These are phyloP conservation scores for Ashinkailepas kermadecensis DNA, from an alignment of 2,888 invertebrate species.

Conservation along the genomic window DNA sequence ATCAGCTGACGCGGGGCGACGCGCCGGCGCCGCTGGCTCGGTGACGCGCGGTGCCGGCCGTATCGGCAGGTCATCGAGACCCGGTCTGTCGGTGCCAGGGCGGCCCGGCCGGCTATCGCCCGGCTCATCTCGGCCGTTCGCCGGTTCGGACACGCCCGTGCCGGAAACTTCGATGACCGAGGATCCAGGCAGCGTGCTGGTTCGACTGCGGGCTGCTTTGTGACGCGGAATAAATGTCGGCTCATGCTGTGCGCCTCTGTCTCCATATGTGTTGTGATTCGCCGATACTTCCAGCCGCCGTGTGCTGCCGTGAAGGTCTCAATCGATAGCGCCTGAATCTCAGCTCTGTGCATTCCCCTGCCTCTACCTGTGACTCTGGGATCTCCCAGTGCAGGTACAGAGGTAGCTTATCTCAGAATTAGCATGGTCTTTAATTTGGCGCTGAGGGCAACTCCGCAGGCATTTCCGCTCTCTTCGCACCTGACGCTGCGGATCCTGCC, in stretches of 20 bases:
- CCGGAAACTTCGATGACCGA: not conserved
- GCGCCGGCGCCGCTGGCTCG: not conserved
- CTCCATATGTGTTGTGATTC: too few species aligned
- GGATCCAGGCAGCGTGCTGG: not conserved
- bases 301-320: too few species aligned
- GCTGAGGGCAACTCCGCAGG: not conserved
- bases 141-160: not conserved
- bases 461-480: not conserved
- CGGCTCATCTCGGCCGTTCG: not conserved
- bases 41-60: too few species aligned
- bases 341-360: not conserved
- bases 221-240: too few species aligned
- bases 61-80: too few species aligned
- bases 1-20: not conserved
- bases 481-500: too few species aligned
- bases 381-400: not conserved
- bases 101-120: not conserved
- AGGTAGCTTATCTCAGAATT: not conserved
- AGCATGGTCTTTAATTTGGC: constrained; percentile 5
- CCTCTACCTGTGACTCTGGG: not conserved
- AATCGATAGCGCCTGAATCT: not conserved
- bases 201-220: not conserved
- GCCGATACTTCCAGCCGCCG: too few species aligned
- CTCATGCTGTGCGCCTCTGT: too few species aligned
- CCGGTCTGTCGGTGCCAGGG: too few species aligned